Base-by-base conservation (phyloP, 2,888 invertebrate genomes). In the Diaprepes abbreviatus region DNA sequence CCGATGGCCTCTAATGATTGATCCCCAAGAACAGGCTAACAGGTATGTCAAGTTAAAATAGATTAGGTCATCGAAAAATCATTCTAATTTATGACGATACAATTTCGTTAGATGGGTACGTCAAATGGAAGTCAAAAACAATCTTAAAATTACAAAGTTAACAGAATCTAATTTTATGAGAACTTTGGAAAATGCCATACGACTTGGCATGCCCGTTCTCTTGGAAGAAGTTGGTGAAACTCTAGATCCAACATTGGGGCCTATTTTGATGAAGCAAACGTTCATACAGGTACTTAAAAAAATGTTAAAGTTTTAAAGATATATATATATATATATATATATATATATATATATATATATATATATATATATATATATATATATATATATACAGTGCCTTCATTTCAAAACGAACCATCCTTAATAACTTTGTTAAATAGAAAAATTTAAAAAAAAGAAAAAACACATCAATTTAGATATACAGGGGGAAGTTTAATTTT, bases 1-100 rank as follows among this genome's bases (percentile, higher is more conserved):
- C 5, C 87, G 93, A 10, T 94, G 94, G 95, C 95, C 97, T 0
- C 87, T 97, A 14, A 94, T 96, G 89, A 95, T 97, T 70, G 97
- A 97, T 85, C 97, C 97, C 0, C 96, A 97, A 82, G 96, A 96
- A 80, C 96, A 97, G 89, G 96, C 96, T 0, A 96, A 95, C 36
- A 66, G 70, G 65, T 71, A 50, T 12, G 17, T 16, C 35, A 28
- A 36, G 10, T 6, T 24, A 24, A 5, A 24, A 24, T n/a, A n/a
- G n/a, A n/a, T n/a, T n/a, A n/a, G n/a, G n/a, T n/a, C n/a, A n/a
- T n/a, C n/a, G n/a, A n/a, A n/a, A n/a, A n/a, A n/a, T n/a, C n/a
- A n/a, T n/a, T n/a, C n/a, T n/a, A n/a, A n/a, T n/a, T n/a, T n/a
- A n/a, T n/a, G n/a, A n/a, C n/a, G 24, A 10, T 48, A 19, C 5